phyloP scores from a whole-genome alignment of 2,797 vertebrate species.

The Sylvilagus floridanus region DNA sequence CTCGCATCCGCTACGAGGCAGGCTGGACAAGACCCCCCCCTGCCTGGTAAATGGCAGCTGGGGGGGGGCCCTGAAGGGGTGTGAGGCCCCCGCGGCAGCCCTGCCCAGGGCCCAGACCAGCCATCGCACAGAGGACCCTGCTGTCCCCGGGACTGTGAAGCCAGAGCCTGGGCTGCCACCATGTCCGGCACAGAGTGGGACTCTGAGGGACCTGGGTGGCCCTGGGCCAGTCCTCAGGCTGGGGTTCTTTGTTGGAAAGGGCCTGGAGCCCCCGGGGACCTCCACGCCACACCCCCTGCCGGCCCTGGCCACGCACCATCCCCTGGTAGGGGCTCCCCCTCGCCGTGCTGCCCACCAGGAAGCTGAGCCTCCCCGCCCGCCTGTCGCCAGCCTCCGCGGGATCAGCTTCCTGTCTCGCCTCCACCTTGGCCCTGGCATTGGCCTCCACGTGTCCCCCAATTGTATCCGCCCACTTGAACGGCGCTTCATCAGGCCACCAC shows the following conservation, averaged over 20 bases:
- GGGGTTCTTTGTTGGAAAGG: conserved; percentile 76
- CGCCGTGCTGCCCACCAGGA: not conserved
- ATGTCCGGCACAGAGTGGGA: not conserved
- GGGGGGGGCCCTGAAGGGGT: not conserved
- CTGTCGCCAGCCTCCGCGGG: not conserved
- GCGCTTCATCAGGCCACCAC: not conserved
- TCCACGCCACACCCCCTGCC: not conserved
- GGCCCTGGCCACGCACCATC: not conserved
- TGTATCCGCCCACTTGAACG: too few relatives aligned
- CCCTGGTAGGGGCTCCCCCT: too few relatives aligned
- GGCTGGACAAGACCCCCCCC: not conserved
- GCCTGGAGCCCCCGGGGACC: not conserved
- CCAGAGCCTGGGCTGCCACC: not conserved
- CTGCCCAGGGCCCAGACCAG: not conserved
- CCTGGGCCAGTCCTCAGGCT: conserved; percentile 50
- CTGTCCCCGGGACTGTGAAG: conserved; percentile 15
- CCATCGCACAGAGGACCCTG: not conserved
- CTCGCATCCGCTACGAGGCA: not conserved
- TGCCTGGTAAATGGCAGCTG: not conserved
- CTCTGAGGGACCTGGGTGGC: conserved; percentile 36
- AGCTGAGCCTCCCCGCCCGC: not conserved
- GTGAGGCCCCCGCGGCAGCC: not conserved
- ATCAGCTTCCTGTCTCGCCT: not conserved
- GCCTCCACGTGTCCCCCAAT: not conserved
- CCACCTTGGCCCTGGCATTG: not conserved